phyloP scores from a whole-genome alignment of 2,797 vertebrate species.

The Enteromius paludinosus region DNA sequence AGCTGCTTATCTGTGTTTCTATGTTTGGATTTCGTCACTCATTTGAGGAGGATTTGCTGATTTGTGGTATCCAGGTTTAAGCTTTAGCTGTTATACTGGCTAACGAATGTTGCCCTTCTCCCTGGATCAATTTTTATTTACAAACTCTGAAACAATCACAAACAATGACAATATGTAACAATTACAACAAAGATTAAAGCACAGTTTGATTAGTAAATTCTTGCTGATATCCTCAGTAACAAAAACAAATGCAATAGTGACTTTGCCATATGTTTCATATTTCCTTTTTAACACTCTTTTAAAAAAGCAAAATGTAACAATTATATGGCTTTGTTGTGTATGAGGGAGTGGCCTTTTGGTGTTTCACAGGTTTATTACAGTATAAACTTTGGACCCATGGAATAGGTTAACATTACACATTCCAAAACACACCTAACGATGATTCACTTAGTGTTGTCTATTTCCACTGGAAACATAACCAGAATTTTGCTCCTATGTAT shows the following conservation, averaged over 20 bases:
- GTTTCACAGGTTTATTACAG: conserved; percentile 31
- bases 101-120: conserved; percentile 9
- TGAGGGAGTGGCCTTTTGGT: conserved; percentile 19
- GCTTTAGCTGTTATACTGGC: background rate
- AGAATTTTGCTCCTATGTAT: background rate
- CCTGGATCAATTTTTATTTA: background rate
- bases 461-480: conserved; percentile 11
- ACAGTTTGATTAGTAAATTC: background rate
- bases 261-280: background rate
- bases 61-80: conserved; percentile 9
- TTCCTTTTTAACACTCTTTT: background rate
- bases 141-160: conserved; percentile 5
- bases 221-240: background rate
- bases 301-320: background rate
- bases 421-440: conserved; percentile 22
- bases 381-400: conserved; percentile 38
- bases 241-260: background rate
- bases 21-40: conserved; percentile 25
- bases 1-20: conserved; percentile 16
- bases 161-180: background rate
- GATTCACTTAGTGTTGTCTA: background rate
- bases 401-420: conserved; percentile 4
- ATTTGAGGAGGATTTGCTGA: conserved; percentile 10
- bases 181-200: background rate
- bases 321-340: background rate